Percentiles rank a stretch among this genome's conserved stretches.
phyloP scores from a whole-genome alignment of 2,888 invertebrate genomes.

The Heliconius charithonia region DNA sequence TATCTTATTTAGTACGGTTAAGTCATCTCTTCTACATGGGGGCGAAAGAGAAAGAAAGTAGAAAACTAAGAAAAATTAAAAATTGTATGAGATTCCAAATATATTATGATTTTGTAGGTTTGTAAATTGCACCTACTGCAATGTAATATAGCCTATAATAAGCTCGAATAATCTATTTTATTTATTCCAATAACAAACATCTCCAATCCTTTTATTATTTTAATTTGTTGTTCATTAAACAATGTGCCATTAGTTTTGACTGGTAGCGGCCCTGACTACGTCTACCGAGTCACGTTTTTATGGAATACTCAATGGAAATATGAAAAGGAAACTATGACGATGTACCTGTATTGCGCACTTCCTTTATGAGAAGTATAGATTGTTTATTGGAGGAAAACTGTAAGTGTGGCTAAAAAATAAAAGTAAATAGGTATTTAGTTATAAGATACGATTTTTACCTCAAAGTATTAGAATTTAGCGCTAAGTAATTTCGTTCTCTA shows the following conservation, averaged over 20 bases:
- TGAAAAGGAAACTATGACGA: conserved; percentile 37
- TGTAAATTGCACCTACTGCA: background rate
- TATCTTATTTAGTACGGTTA: too few species aligned
- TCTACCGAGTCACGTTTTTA: conserved; percentile 41
- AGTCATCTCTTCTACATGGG: too few species aligned
- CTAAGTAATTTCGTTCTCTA: too few species aligned
- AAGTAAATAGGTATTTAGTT: too few species aligned
- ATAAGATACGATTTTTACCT: too few species aligned
- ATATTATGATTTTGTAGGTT: background rate
- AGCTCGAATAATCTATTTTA: background rate
- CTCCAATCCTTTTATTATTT: conserved; percentile 19
- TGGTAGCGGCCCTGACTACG: conserved; percentile 36
- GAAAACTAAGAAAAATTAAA: background rate
- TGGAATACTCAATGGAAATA: conserved; percentile 26
- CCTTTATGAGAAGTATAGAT: conserved; percentile 6
- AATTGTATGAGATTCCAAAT: background rate
- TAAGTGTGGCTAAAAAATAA: too few species aligned
- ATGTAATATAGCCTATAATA: background rate
- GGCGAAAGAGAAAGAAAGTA: background rate
- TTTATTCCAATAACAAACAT: conserved; percentile 2
- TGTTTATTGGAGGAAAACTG: conserved; percentile 18
- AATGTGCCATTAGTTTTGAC: conserved; percentile 41
- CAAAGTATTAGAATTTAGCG: too few species aligned
- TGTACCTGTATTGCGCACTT: conserved; percentile 7
- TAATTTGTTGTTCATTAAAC: conserved; percentile 34